Evolutionary conservation across 2,888 invertebrate genomes (phyloP).

Genomic region (Drosophila dives): DNA sequence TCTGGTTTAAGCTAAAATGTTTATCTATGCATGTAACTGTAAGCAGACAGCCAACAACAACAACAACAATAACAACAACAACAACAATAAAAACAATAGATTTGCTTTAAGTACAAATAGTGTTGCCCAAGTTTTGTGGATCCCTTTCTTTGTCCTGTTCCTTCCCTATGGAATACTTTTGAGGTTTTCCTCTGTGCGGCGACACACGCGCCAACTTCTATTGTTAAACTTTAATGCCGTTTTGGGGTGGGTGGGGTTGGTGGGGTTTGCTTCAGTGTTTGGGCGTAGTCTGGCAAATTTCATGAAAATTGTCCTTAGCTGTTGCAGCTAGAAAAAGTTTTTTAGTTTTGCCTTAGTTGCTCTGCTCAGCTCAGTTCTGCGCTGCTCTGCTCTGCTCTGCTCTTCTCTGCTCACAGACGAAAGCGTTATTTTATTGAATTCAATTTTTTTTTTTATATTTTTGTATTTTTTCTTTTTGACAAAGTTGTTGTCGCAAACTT

Average conservation of each 20-base stretch:
- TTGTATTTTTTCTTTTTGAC: constrained; percentile 21
- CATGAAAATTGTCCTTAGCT: constrained; percentile 66
- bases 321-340: constrained; percentile 42
- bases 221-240: constrained; percentile 66
- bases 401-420: constrained; percentile 51
- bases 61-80: constrained; percentile 23
- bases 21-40: constrained; percentile 70
- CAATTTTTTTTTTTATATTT: constrained; percentile 17
- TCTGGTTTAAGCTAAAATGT: constrained; percentile 63
- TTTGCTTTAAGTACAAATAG: constrained; percentile 76
- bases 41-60: constrained; percentile 49
- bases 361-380: too few species aligned
- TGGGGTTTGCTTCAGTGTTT: too few species aligned
- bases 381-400: constrained; percentile 15
- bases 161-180: constrained; percentile 49
- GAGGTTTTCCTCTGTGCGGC: constrained; percentile 54
- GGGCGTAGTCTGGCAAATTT: constrained; percentile 65
- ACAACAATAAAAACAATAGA: constrained; percentile 65
- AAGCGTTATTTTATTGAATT: constrained; percentile 81
- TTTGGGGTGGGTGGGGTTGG: too few species aligned
- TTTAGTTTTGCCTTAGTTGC: constrained; percentile 48
- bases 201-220: constrained; percentile 58
- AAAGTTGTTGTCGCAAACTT: constrained; percentile 73
- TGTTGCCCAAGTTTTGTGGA: constrained; percentile 37
- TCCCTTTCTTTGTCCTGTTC: background rate